phyloP scores from a whole-genome alignment of 2,113 vertebrate species.

The Isurus oxyrinchus region DNA sequence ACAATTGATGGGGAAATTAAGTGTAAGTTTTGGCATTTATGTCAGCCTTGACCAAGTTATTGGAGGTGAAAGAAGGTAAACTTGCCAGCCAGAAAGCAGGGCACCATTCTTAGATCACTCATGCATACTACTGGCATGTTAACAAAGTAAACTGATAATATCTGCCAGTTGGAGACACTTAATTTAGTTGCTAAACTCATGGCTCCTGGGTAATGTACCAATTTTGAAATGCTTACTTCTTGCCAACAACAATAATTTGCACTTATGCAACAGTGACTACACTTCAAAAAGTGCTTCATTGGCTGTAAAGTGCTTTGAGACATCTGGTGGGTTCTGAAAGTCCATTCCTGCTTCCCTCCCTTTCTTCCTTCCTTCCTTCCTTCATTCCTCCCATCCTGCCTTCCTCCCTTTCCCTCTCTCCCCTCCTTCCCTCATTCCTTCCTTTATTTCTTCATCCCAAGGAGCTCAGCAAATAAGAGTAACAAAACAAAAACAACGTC shows the following conservation, averaged over 20 bases:
- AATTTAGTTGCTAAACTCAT: neutral
- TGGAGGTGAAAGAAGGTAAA: neutral
- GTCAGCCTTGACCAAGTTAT: neutral
- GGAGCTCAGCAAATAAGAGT: neutral
- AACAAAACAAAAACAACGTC: neutral
- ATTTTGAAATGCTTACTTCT: neutral
- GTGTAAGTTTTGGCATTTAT: neutral
- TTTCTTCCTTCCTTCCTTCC: neutral
- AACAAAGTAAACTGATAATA: neutral
- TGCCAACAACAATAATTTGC: neutral
- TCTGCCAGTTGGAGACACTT: neutral
- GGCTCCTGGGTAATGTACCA: neutral
- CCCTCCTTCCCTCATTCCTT: too few species aligned
- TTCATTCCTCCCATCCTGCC: neutral
- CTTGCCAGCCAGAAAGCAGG: neutral
- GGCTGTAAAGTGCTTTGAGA: neutral
- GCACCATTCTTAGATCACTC: neutral
- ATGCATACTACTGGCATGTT: neutral
- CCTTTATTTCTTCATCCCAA: neutral
- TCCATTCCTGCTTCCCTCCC: too few species aligned
- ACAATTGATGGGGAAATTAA: neutral
- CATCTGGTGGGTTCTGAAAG: neutral
- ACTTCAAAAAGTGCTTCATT: neutral
- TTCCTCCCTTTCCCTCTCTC: too few species aligned
- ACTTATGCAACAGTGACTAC: neutral